Conservation (phyloP, 2,888 invertebrate species). For the Trissolcus japonicus region DNA sequence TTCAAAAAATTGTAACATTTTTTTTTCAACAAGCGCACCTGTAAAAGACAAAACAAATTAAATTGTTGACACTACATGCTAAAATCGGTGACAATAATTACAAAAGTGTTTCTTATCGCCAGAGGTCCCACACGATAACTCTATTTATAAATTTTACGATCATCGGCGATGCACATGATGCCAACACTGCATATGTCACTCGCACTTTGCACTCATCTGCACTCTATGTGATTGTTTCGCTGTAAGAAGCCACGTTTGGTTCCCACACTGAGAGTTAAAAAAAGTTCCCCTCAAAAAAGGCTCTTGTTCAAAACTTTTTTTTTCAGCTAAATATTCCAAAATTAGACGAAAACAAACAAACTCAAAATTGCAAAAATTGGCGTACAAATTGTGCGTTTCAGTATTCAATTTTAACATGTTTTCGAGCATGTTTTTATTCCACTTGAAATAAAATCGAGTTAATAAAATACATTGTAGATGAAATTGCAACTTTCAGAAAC, state of each 20-base stretch:
- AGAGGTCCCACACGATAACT: conserved; percentile 44
- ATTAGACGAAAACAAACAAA: too few relatives aligned
- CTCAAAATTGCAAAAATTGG: background rate
- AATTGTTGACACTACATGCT: conserved; percentile 30
- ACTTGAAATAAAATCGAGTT: background rate
- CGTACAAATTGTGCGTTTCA: too few relatives aligned
- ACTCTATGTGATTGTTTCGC: conserved; percentile 13
- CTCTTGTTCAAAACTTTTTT: too few relatives aligned
- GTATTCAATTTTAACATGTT: too few relatives aligned
- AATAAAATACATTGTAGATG: conserved; percentile 1
- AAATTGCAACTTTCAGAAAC: background rate
- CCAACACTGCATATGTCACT: conserved; percentile 29
- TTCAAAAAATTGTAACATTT: conserved; percentile 4
- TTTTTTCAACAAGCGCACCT: too few relatives aligned
- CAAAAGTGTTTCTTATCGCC: conserved; percentile 45
- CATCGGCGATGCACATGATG: conserved; percentile 21
- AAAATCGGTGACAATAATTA: conserved; percentile 41
- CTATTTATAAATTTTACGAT: conserved; percentile 53
- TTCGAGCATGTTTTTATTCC: too few relatives aligned
- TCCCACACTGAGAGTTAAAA: conserved; percentile 11
- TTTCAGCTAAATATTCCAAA: too few relatives aligned
- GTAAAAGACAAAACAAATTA: too few relatives aligned
- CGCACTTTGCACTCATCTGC: conserved; percentile 47
- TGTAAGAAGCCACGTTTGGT: conserved; percentile 21
- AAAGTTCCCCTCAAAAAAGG: too few relatives aligned